Percentiles rank a stretch among this genome's conserved stretches.
phyloP scores from a whole-genome alignment of 2,888 invertebrate genomes.

The Atrina japonica region DNA sequence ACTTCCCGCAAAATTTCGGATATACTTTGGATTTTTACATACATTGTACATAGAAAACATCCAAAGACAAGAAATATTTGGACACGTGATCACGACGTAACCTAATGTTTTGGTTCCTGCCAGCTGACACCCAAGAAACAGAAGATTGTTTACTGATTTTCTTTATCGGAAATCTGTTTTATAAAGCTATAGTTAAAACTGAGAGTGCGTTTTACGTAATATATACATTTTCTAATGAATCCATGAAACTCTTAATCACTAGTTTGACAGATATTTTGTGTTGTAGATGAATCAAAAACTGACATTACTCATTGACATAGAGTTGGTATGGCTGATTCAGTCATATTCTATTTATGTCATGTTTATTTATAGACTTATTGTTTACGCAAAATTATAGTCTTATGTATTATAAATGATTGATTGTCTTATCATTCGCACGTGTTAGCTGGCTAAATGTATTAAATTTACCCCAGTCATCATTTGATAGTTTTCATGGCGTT shows the following conservation, averaged over 20 bases:
- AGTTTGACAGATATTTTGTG: not conserved
- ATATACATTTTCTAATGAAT: not conserved
- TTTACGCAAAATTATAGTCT: too few species aligned
- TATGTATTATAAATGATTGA: too few species aligned
- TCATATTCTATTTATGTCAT: too few species aligned
- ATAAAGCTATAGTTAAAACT: too few species aligned
- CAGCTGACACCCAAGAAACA: slow-evolving; percentile 55
- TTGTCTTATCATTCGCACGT: too few species aligned
- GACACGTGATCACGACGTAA: slow-evolving; percentile 37
- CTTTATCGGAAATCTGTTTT: too few species aligned
- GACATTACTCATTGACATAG: too few species aligned
- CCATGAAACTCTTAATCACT: too few species aligned
- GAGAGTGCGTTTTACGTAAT: not conserved
- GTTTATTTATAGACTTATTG: too few species aligned
- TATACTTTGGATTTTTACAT: not conserved
- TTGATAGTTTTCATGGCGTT: not conserved
- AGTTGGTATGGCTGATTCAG: too few species aligned
- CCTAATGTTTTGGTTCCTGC: slow-evolving; percentile 70
- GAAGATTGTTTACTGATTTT: not conserved
- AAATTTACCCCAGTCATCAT: not conserved
- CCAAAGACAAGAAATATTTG: slow-evolving; percentile 29
- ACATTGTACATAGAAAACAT: not conserved
- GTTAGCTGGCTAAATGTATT: too few species aligned
- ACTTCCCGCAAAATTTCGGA: slow-evolving; percentile 38
- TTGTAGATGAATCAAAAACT: not conserved